phyloP scores from a whole-genome alignment of 2,113 vertebrate genomes.

The Sceloporus tristichus region DNA sequence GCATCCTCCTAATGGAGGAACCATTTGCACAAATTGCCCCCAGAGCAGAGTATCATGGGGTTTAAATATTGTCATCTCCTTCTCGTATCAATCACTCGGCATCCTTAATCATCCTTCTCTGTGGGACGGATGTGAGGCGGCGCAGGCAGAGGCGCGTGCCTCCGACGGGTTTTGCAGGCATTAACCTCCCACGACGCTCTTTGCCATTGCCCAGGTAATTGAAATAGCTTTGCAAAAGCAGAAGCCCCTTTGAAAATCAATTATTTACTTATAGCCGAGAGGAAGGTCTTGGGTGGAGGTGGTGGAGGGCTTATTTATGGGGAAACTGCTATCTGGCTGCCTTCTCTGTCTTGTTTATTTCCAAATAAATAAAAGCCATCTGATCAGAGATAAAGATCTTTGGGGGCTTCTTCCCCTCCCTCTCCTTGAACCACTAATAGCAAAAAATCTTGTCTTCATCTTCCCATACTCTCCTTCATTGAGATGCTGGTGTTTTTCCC shows the following conservation, averaged over 20 bases:
- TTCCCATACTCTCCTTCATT: slow-evolving; percentile 36
- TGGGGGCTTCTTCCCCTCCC: slow-evolving; percentile 19
- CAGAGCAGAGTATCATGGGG: not conserved
- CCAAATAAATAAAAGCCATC: slow-evolving; percentile 68
- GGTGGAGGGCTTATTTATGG: slow-evolving; percentile 47
- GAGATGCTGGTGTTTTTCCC: slow-evolving; percentile 21
- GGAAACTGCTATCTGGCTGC: slow-evolving; percentile 51
- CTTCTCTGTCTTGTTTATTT: slow-evolving; percentile 64
- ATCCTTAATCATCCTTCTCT: slow-evolving; percentile 6
- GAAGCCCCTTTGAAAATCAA: slow-evolving; percentile 63
- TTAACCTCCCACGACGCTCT: slow-evolving; percentile 39
- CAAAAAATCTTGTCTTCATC: slow-evolving; percentile 64
- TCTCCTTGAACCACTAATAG: slow-evolving; percentile 53
- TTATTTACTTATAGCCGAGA: slow-evolving; percentile 58
- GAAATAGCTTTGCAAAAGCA: slow-evolving; percentile 55
- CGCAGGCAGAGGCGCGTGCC: slow-evolving; percentile 13
- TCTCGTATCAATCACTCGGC: rapidly evolving
- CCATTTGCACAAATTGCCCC: rapidly evolving
- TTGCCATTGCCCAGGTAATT: slow-evolving; percentile 52
- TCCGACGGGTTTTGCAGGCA: slow-evolving; percentile 45
- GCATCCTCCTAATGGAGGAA: rapidly evolving
- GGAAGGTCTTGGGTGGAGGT: slow-evolving; percentile 36
- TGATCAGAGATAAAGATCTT: slow-evolving; percentile 74
- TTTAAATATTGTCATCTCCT: not conserved
- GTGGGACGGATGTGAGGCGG: slow-evolving; percentile 26